phyloP scores from a whole-genome alignment of 2,113 vertebrate genomes.

The Melanerpes formicivorus region DNA sequence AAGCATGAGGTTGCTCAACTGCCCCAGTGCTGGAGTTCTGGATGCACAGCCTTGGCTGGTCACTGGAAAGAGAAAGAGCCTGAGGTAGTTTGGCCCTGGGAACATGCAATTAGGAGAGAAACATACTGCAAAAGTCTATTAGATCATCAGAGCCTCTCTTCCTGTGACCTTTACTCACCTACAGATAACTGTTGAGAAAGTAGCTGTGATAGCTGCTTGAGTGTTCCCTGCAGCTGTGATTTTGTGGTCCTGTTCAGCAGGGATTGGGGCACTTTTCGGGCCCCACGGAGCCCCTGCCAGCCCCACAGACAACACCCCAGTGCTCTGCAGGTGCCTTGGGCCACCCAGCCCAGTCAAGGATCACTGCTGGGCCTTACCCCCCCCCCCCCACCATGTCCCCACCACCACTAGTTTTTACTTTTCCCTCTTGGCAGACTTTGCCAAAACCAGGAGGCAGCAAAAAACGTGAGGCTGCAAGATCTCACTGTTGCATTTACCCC shows the following conservation, averaged over 20 bases:
- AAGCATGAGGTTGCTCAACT: neutral
- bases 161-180: constrained; percentile 6
- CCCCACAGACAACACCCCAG: accelerated
- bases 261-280: neutral
- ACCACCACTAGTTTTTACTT: neutral
- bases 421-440: neutral
- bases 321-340: neutral
- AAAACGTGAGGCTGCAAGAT: neutral
- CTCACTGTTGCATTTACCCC: neutral
- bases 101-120: neutral
- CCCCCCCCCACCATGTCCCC: no score
- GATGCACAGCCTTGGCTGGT: neutral
- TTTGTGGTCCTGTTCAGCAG: neutral
- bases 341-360: neutral
- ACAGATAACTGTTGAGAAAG: neutral
- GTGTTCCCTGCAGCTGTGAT: neutral
- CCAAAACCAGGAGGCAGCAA: neutral
- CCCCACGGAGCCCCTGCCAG: neutral
- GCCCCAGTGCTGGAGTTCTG: neutral
- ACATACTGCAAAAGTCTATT: neutral
- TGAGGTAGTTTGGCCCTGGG: neutral
- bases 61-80: neutral
- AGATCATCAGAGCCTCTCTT: neutral
- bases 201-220: accelerated
- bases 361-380: neutral